phyloP scores from a whole-genome alignment of 2,797 vertebrate species.

The Balearica regulorum region DNA sequence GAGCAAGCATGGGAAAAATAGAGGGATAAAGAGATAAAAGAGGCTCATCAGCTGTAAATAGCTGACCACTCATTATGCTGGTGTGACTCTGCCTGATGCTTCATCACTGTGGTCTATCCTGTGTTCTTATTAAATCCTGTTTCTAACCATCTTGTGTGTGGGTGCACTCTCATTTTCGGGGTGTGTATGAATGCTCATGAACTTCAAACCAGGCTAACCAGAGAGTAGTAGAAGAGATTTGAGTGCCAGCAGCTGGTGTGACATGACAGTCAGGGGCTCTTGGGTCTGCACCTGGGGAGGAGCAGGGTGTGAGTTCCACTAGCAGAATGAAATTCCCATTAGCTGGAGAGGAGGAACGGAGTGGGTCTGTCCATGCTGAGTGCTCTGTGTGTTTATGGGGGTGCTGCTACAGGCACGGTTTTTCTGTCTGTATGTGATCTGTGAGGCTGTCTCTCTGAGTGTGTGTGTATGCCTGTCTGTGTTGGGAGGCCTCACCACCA shows the following conservation, averaged over 20 bases:
- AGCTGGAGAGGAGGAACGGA: neutral
- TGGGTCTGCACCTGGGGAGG: neutral
- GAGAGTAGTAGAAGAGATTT: neutral
- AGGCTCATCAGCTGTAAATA: accelerated
- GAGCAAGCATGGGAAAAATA: neutral
- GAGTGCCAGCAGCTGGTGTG: neutral
- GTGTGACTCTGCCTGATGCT: neutral
- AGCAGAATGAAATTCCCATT: neutral
- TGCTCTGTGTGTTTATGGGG: neutral
- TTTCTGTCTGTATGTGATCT: neutral
- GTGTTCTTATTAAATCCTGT: neutral
- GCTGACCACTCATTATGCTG: neutral
- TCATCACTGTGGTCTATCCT: accelerated
- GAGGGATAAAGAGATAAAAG: neutral
- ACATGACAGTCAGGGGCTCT: neutral
- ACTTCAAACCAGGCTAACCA: neutral
- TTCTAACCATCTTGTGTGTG: neutral
- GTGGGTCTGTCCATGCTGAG: neutral
- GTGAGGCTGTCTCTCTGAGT: neutral
- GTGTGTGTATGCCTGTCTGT: accelerated
- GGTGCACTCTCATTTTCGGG: neutral
- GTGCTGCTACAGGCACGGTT: neutral
- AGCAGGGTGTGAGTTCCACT: neutral
- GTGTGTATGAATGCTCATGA: neutral
- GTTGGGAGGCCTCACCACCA: neutral